Conservation (phyloP, 2,888 invertebrate species). For the Pediacus dermestoides region DNA sequence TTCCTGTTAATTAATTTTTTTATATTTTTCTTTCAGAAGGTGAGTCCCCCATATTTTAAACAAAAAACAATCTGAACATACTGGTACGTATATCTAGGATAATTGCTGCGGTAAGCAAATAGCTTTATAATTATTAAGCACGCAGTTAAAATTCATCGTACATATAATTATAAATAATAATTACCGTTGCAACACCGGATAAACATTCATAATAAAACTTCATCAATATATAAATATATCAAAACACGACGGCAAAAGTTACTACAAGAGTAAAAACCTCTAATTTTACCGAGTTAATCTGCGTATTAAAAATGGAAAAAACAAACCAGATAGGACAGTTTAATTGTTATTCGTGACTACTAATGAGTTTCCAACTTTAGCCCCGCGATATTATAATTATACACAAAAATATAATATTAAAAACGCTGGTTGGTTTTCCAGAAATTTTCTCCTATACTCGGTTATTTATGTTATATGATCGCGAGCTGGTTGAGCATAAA, state of each 20-base stretch:
- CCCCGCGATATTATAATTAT: too few relatives aligned
- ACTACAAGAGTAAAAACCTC: too few relatives aligned
- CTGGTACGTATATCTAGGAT: constrained; percentile 27
- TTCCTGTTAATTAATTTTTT: constrained; percentile 16
- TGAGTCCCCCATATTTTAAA: constrained; percentile 32
- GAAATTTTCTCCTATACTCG: too few relatives aligned
- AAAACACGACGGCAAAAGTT: constrained; percentile 2
- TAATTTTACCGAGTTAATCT: too few relatives aligned
- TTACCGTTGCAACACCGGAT: constrained; percentile 47
- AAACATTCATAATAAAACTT: constrained; percentile 48
- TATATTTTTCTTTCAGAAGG: constrained; percentile 45
- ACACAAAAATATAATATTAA: too few relatives aligned
- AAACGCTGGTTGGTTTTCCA: too few relatives aligned
- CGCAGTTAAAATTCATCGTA: constrained; percentile 37
- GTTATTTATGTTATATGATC: too few relatives aligned
- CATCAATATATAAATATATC: constrained; percentile 41
- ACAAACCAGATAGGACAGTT: too few relatives aligned
- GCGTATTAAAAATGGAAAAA: too few relatives aligned
- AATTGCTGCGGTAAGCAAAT: constrained; percentile 43
- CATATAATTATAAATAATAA: constrained; percentile 48
- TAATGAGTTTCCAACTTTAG: too few relatives aligned
- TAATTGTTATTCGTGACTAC: too few relatives aligned
- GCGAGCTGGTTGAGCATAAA: not conserved
- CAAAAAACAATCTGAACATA: too few relatives aligned
- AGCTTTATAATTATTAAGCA: constrained; percentile 46